Evolutionary conservation across 1,140 invertebrate genomes (phyloP), one percentile per base, ranked within the genome.

Genomic region (Penaeus chinensis): DNA sequence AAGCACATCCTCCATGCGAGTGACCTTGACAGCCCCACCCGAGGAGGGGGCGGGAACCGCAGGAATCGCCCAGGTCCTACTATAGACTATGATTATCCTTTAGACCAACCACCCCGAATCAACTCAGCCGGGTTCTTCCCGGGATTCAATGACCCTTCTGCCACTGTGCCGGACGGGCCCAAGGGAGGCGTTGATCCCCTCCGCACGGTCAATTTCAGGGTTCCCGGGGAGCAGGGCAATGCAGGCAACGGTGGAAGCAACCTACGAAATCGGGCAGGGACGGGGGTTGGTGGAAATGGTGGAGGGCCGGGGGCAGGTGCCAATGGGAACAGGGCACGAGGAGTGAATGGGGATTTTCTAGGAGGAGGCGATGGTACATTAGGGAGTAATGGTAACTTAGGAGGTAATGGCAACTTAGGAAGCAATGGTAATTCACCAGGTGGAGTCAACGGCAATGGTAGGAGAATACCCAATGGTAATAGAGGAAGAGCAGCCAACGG

Each of bases 71-170:
- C 86, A 11, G 86, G 86, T 13, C 86, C 86, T 37, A 87, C 86
- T 10, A 87, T 87, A 87, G 86, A 87, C 61, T 87, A 87, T 71
- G 86, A 87, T 27, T 87, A 87, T 61, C 37, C 86, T 18, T 66
- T 65, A 54, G 80, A 82, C 37, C 61, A 66, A 19, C 80, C 86
- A 13, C 80, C 80, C 13, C 47, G 66, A 13, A 78, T 82, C 62
- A 81, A 63, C 61, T 62, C 79, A 37, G 81, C 71, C 8, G 71
- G 80, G 11, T 13, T 65, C 32, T 78, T 82, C 37, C 86, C 80
- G 10, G 71, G 66, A 18, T 63, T 65, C 7, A 24, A 42, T 1
- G 60, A 62, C n/a, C 54, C 54, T 11, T 54, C 54, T 54, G 84
- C 27, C 11, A 32, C 76, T 0, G 20, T 54, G 20, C 62, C 42